Evolutionary conservation across 2,888 invertebrate species (phyloP).

Genomic region (Erebia palarica): DNA sequence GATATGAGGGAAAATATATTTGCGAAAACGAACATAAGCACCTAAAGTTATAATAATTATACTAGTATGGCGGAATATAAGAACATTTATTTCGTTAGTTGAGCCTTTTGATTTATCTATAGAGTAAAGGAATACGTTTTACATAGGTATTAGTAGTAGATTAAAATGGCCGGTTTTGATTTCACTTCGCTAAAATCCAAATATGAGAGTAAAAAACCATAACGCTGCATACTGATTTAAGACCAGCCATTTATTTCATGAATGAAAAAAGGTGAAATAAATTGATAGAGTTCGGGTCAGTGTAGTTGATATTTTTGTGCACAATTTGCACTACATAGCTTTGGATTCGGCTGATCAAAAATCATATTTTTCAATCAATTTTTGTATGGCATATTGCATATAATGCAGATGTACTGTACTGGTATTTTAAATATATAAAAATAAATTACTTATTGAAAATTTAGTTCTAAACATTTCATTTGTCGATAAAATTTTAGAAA

Average conservation of each 20-base stretch:
- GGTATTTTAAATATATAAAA: neutral
- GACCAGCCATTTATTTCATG: neutral
- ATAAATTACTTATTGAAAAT: constrained; percentile 10
- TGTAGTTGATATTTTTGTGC: neutral
- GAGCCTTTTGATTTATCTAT: constrained; percentile 38
- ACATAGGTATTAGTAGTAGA: constrained; percentile 25
- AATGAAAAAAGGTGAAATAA: neutral
- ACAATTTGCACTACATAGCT: neutral
- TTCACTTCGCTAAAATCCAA: constrained; percentile 37
- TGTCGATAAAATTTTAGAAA: constrained; percentile 64
- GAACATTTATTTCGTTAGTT: constrained; percentile 36
- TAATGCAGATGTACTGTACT: neutral
- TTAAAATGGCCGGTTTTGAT: constrained; percentile 45
- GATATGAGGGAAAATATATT: constrained; percentile 76
- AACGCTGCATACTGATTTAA: constrained; percentile 20
- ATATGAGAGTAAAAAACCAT: constrained; percentile 25
- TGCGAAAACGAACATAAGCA: constrained; percentile 68
- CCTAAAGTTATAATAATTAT: constrained; percentile 49
- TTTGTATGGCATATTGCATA: neutral
- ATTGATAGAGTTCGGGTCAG: neutral
- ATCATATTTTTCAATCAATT: no score
- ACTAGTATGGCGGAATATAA: constrained; percentile 36
- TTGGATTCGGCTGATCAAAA: constrained; percentile 3
- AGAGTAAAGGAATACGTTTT: constrained; percentile 33
- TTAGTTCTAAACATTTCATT: constrained; percentile 37